Evolutionary conservation across 1,140 invertebrate genomes (phyloP).

Genomic region (Chelonus insularis): DNA sequence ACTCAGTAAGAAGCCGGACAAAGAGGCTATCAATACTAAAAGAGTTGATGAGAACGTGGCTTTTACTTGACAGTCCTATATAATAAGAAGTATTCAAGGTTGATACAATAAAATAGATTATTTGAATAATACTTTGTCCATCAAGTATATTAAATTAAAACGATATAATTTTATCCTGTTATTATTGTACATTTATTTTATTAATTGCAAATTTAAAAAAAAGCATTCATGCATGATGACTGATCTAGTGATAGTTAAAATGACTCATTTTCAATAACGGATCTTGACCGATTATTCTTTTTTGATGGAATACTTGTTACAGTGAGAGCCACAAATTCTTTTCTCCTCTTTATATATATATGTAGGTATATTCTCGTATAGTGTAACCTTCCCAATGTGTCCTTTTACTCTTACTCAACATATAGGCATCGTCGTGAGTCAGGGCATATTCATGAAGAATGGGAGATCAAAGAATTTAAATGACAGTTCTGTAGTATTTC

Average conservation of each 20-base stretch:
- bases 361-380: too few species aligned
- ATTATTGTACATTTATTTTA: too few species aligned
- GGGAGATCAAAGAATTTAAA: neutral
- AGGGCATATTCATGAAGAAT: slow-evolving; percentile 2
- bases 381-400: slow-evolving; percentile 15
- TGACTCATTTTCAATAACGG: too few species aligned
- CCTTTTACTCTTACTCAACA: slow-evolving; percentile 27
- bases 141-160: too few species aligned
- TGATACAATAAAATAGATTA: too few species aligned
- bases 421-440: neutral
- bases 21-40: slow-evolving; percentile 18
- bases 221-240: too few species aligned
- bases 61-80: neutral
- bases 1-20: slow-evolving; percentile 13
- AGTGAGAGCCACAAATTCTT: slow-evolving; percentile 5
- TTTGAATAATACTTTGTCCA: too few species aligned
- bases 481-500: too few species aligned
- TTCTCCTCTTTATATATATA: neutral
- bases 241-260: neutral
- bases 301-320: neutral
- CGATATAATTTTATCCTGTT: too few species aligned
- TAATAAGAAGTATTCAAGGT: neutral
- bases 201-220: neutral
- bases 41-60: slow-evolving; percentile 11
- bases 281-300: neutral